Evolutionary conservation across 2,113 vertebrate species (phyloP), one percentile per base, ranked within the genome.

Genomic region (Ictalurus punctatus): DNA sequence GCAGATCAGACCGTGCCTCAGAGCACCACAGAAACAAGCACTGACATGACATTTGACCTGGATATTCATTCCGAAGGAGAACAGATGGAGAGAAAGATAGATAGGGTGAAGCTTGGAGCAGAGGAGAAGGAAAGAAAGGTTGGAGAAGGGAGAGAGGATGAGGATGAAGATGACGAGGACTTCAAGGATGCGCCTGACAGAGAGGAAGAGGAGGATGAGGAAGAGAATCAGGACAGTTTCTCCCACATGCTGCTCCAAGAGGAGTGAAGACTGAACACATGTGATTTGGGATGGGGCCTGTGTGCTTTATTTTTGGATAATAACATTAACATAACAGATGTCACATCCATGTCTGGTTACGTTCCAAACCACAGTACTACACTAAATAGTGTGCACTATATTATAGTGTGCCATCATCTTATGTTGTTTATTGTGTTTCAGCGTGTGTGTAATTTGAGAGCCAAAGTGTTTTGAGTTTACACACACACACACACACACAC

Each of bases 1-100:
- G 81, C 27, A 59, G 85, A 84, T 59, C 85, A 90, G 59, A 76
- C 71, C 0, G 89, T 90, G 23, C 89, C 89, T 48, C 40, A 79
- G 86, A 25, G 40, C 48, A 1, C 58, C 37, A 48, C 40, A 17
- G 81, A 74, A 78, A 58, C 37, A 3, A 81, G 9, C 40, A 44
- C 37, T 34, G 48, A 16, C 6, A 58, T 54, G 83, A 79, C 58
- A 21, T 48, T 58, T 58, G 76, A 59, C 40, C 7, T 17, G 40
- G 83, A 40, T 10, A 40, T 67, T 2, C 44, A 78, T 44, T n/a
- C 6, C 63, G 19, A 84, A 37, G 40, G 1, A 37, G 37, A 67
- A 59, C 56, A 69, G 30, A 52, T n/a, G 86, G 21, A 48, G 65
- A 76, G 21, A 37, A 79, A 82, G 52, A 25, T 3, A 65, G 12